Percentiles rank a stretch among this genome's conserved stretches.
Evolutionary conservation across 2,113 vertebrate genomes (phyloP).

Genomic region (Phrynosoma blainvillii): DNA sequence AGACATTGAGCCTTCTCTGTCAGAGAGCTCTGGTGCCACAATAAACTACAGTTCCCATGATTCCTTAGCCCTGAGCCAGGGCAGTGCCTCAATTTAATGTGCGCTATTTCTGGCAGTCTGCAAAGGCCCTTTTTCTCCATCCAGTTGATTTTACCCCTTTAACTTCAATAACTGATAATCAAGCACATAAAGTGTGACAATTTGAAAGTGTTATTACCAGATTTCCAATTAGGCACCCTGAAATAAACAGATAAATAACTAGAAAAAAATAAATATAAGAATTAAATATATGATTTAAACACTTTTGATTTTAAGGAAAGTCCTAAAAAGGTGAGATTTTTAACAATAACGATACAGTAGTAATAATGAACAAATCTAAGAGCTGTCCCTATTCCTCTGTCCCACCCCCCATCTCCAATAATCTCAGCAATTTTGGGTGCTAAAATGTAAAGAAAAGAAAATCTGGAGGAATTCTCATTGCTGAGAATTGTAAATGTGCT

Average conservation of each 20-base stretch:
- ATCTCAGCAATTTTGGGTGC: constrained; percentile 26
- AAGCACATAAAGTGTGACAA: not conserved
- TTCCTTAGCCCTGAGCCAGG: no score
- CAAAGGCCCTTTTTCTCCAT: not conserved
- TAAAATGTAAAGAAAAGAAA: constrained; percentile 34
- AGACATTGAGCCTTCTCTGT: no score
- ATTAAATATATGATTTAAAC: not conserved
- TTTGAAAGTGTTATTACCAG: not conserved
- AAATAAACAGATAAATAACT: not conserved
- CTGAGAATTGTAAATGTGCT: constrained; percentile 43
- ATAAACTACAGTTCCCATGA: no score
- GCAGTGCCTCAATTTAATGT: no score
- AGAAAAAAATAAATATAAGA: not conserved
- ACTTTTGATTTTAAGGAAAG: not conserved
- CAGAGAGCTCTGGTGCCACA: no score
- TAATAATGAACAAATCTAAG: not conserved
- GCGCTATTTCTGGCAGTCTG: no score
- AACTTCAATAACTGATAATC: not conserved
- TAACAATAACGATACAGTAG: not conserved
- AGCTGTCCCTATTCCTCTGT: not conserved
- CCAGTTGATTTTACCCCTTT: not conserved
- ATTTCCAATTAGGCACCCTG: not conserved
- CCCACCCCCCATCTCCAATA: not conserved
- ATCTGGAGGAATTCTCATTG: constrained; percentile 2
- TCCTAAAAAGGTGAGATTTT: not conserved